These are phyloP conservation scores for Sebastes itinus DNA, from an alignment of 2,797 vertebrate genomes.

Conservation along the genomic window DNA sequence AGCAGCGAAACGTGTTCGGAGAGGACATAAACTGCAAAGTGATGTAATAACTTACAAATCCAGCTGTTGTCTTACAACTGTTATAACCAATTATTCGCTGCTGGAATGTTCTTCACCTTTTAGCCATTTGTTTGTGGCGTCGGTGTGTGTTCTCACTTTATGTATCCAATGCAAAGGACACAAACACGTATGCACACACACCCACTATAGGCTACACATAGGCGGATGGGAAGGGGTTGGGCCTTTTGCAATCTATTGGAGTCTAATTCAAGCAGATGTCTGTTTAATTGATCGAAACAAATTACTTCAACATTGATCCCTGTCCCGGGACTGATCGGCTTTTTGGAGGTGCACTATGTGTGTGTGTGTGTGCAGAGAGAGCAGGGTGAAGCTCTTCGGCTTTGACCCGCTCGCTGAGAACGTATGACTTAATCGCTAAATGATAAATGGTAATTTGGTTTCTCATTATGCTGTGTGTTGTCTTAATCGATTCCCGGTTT, in stretches of 20 bases:
- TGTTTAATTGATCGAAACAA: constrained; percentile 86
- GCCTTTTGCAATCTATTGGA: constrained; percentile 66
- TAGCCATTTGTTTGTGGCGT: not conserved
- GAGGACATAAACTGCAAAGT: not conserved
- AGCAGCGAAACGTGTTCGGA: not conserved
- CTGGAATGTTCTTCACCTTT: constrained; percentile 7
- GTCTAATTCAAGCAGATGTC: constrained; percentile 84
- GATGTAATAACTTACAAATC: constrained; percentile 3
- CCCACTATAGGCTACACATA: not conserved
- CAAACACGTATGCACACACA: not conserved
- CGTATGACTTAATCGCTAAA: constrained; percentile 40
- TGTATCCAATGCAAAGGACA: not conserved
- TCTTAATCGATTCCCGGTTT: constrained; percentile 55
- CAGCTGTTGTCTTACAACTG: not conserved
- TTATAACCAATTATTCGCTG: not conserved
- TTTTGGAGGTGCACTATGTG: constrained; percentile 20
- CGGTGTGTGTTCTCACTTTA: not conserved
- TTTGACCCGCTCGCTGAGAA: constrained; percentile 33
- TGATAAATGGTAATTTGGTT: constrained; percentile 63
- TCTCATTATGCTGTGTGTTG: constrained; percentile 61
- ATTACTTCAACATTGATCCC: constrained; percentile 81
- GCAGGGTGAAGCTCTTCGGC: not conserved
- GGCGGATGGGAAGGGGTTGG: constrained; percentile 2
- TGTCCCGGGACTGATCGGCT: constrained; percentile 60
- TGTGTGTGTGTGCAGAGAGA: not conserved